Conservation (phyloP, 1,140 invertebrate species). For the Sarcophaga bullata region DNA sequence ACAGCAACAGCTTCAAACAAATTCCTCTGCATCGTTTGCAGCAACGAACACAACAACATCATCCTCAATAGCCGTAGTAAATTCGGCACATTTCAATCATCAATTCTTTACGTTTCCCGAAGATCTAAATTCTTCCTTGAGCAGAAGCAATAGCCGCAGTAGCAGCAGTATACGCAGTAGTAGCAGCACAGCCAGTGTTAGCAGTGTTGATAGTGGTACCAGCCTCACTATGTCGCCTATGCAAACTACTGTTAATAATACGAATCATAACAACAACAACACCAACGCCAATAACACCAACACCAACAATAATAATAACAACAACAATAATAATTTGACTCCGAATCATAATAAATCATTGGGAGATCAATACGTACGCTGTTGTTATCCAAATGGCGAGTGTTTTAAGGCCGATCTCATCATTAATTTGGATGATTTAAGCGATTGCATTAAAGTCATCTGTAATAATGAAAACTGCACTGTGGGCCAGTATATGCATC, state of each 20-base stretch:
- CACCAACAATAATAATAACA: slow-evolving; percentile 41
- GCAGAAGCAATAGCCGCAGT: slow-evolving; percentile 44
- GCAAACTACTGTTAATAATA: slow-evolving; percentile 45
- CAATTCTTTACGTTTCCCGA: background rate
- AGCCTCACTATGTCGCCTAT: slow-evolving; percentile 54
- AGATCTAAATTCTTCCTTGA: slow-evolving; percentile 13
- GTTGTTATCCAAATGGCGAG: slow-evolving; percentile 84
- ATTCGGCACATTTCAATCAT: background rate
- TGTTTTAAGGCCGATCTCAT: slow-evolving; percentile 76
- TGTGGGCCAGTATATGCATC: slow-evolving; percentile 91
- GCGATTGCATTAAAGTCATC: slow-evolving; percentile 85
- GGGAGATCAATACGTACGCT: slow-evolving; percentile 67
- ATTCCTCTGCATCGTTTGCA: background rate
- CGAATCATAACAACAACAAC: slow-evolving; percentile 42
- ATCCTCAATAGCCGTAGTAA: background rate
- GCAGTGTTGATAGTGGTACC: slow-evolving; percentile 39
- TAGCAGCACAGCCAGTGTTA: slow-evolving; percentile 44
- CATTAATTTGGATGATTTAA: slow-evolving; percentile 78
- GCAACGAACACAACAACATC: background rate
- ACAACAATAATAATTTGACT: slow-evolving; percentile 47
- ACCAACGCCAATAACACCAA: slow-evolving; percentile 39
- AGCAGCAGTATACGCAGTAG: slow-evolving; percentile 42
- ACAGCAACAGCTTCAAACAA: slow-evolving; percentile 43
- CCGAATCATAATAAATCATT: slow-evolving; percentile 32
- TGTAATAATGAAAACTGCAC: slow-evolving; percentile 95